Evolutionary conservation across 2,113 vertebrate genomes (phyloP).

Genomic region (Gymnarchus niloticus): DNA sequence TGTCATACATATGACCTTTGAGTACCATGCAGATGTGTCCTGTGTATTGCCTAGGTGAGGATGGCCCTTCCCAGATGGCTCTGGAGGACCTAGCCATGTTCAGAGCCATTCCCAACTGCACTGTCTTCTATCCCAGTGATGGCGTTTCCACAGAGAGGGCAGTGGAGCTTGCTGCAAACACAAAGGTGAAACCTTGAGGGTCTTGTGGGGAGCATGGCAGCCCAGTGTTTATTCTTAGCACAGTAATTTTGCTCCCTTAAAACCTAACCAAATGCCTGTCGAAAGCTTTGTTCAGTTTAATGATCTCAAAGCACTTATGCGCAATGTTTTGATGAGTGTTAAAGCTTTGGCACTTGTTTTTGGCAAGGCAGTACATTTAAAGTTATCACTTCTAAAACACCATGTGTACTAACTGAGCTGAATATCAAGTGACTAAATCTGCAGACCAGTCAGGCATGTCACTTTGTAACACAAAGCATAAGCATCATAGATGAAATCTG

Average conservation of each 20-base stretch:
- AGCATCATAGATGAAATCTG: not conserved
- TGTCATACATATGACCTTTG: not conserved
- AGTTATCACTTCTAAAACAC: too few relatives aligned
- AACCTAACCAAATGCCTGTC: too few relatives aligned
- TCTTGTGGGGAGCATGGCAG: not conserved
- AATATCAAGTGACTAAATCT: not conserved
- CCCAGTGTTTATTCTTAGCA: too few relatives aligned
- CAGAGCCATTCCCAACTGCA: slow-evolving; percentile 74
- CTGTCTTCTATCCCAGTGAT: slow-evolving; percentile 80
- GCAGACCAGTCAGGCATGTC: too few relatives aligned
- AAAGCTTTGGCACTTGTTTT: too few relatives aligned
- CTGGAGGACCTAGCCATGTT: slow-evolving; percentile 84
- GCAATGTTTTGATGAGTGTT: too few relatives aligned
- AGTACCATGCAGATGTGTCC: not conserved
- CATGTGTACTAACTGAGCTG: too few relatives aligned
- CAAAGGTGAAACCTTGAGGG: slow-evolving; percentile 53
- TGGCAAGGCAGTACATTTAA: too few relatives aligned
- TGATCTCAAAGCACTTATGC: too few relatives aligned
- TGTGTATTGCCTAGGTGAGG: slow-evolving; percentile 62
- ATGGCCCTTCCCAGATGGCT: slow-evolving; percentile 80
- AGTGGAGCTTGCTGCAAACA: slow-evolving; percentile 69
- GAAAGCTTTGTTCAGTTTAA: too few relatives aligned
- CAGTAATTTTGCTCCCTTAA: not conserved
- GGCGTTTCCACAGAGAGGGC: slow-evolving; percentile 70
- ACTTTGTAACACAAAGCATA: not conserved